Conservation (phyloP, 2,797 vertebrate species). For the Microchirus variegatus region DNA sequence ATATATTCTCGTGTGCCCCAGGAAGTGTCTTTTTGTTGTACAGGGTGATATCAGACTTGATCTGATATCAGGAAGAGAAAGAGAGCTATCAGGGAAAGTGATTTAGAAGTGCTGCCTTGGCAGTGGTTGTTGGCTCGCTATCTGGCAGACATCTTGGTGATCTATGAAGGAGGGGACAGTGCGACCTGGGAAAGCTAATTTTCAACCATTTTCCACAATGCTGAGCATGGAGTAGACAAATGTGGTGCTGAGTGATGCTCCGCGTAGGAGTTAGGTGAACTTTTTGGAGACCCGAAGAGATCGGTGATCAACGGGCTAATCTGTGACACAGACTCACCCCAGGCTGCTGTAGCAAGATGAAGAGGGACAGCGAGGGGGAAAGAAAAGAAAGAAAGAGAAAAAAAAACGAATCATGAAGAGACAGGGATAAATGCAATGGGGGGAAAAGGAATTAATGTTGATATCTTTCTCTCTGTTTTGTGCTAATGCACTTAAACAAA, state of each 20-base stretch:
- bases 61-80: slow-evolving; percentile 58
- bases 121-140: slow-evolving; percentile 62
- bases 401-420: neutral
- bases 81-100: slow-evolving; percentile 73
- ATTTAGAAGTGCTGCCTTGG: slow-evolving; percentile 63
- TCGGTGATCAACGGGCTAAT: slow-evolving; percentile 49
- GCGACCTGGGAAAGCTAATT: slow-evolving; percentile 66
- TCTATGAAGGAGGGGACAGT: slow-evolving; percentile 73
- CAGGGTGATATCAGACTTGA: slow-evolving; percentile 30
- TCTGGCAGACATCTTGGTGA: slow-evolving; percentile 81
- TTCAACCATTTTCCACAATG: slow-evolving; percentile 60
- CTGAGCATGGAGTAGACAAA: slow-evolving; percentile 57
- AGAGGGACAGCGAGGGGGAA: slow-evolving; percentile 5
- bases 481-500: slow-evolving; percentile 1
- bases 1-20: slow-evolving; percentile 9
- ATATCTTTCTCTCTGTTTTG: neutral
- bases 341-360: slow-evolving; percentile 11
- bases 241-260: slow-evolving; percentile 33
- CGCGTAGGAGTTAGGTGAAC: slow-evolving; percentile 34
- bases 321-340: slow-evolving; percentile 21
- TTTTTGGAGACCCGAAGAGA: slow-evolving; percentile 36
- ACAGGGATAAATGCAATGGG: slow-evolving; percentile 15
- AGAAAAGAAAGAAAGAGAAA: neutral
- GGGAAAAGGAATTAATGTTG: neutral
- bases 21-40: slow-evolving; percentile 13